Conservation (phyloP, 2,888 invertebrate species). For the Megamerina dolium region DNA sequence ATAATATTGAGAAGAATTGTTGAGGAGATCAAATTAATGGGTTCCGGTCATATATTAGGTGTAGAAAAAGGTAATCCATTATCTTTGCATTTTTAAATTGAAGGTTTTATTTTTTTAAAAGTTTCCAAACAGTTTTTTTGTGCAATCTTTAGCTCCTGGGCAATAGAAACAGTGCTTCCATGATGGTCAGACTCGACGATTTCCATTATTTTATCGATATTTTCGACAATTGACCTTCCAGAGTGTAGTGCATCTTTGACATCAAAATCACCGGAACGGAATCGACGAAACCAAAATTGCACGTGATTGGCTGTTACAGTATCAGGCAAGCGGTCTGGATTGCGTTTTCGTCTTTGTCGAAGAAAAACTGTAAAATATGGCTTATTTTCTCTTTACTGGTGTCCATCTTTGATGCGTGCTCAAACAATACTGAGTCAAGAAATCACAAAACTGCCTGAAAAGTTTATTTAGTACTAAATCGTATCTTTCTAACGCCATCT, state of each 20-base stretch:
- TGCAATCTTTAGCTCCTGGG: no score
- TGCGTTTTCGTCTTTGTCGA: neutral
- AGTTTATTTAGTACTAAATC: neutral
- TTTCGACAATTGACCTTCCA: neutral
- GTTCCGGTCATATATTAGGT: no score
- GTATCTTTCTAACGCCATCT: neutral
- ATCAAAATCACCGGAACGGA: neutral
- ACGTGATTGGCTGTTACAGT: neutral
- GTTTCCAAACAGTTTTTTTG: no score
- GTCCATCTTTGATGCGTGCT: neutral
- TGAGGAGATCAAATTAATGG: no score
- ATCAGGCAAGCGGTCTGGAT: neutral
- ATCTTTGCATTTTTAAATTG: no score
- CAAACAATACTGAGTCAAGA: neutral
- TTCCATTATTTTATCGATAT: no score
- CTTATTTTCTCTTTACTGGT: neutral
- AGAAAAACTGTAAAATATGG: neutral
- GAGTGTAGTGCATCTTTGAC: neutral
- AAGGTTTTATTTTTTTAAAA: no score
- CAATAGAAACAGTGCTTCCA: no score
- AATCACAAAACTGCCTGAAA: neutral
- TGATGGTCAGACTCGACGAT: no score
- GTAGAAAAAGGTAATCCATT: no score
- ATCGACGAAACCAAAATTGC: neutral
- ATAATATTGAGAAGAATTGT: no score